Evolutionary conservation across 1,140 invertebrate genomes (phyloP).

Genomic region (Latrodectus geometricus): DNA sequence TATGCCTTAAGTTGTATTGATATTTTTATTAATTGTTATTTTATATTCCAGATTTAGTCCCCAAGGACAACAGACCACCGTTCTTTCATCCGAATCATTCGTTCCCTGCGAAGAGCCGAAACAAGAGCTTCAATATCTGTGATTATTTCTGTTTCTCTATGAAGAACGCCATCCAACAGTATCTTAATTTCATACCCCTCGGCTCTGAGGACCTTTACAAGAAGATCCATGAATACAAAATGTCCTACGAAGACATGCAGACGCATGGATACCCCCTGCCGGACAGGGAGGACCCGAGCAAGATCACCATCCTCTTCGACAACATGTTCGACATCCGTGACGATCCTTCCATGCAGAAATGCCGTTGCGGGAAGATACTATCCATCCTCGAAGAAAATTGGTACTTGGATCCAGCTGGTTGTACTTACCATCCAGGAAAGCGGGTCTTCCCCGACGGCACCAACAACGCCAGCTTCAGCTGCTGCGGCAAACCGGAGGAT

Average conservation of each 20-base stretch:
- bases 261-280: conserved; percentile 1
- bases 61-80: no score
- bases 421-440: conserved; percentile 29
- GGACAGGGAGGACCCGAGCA: neutral
- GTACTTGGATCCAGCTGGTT: conserved; percentile 5
- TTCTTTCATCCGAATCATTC: no score
- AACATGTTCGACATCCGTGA: neutral
- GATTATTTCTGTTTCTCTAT: conserved; percentile 1
- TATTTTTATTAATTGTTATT: no score
- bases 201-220: conserved; percentile 11
- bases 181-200: conserved; percentile 20
- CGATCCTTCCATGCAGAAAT: neutral
- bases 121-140: conserved; percentile 3
- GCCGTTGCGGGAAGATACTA: conserved; percentile 12
- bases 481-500: neutral
- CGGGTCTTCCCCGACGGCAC: neutral
- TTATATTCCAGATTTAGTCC: no score
- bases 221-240: neutral
- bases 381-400: conserved; percentile 28
- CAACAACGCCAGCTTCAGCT: conserved; percentile 1
- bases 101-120: no score
- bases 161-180: conserved; percentile 3
- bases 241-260: neutral
- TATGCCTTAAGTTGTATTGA: no score
- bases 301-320: neutral